Percentiles rank a stretch among this genome's conserved stretches.
phyloP scores from a whole-genome alignment of 2,113 vertebrate genomes.

The Nesospiza acunhae region DNA sequence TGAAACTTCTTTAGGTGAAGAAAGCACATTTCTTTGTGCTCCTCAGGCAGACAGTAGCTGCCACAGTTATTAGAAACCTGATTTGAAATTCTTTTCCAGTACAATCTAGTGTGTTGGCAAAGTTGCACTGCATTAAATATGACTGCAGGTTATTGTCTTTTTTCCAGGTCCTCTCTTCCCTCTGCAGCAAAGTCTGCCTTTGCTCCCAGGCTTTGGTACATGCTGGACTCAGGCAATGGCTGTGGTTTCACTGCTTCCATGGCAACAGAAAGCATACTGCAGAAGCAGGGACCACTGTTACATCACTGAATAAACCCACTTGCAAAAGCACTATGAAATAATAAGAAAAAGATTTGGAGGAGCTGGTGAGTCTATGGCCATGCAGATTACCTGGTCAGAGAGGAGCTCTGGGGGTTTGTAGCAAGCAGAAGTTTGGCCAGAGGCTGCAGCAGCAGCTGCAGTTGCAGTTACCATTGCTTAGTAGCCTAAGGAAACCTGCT shows the following conservation, averaged over 20 bases:
- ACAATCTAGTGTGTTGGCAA: neutral
- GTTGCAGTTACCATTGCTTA: neutral
- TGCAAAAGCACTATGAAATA: neutral
- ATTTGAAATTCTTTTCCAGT: neutral
- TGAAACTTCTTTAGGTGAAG: neutral
- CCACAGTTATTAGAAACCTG: neutral
- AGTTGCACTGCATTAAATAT: neutral
- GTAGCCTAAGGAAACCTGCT: neutral
- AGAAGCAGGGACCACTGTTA: neutral
- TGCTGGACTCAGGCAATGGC: neutral
- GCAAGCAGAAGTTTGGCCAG: neutral
- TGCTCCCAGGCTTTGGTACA: neutral
- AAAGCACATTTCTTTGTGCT: neutral
- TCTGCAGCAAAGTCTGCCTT: neutral
- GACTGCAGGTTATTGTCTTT: neutral
- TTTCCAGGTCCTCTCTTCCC: neutral
- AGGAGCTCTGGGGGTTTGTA: neutral
- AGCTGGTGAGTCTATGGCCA: neutral
- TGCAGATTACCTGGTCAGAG: neutral
- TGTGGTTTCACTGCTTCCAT: conserved; percentile 10
- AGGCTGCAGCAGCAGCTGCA: neutral
- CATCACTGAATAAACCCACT: neutral
- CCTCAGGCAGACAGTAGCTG: neutral
- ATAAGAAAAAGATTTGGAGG: neutral
- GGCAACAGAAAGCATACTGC: neutral